Base-by-base conservation (phyloP, 2,888 invertebrate genomes). In the Oxytorus armatus region DNA sequence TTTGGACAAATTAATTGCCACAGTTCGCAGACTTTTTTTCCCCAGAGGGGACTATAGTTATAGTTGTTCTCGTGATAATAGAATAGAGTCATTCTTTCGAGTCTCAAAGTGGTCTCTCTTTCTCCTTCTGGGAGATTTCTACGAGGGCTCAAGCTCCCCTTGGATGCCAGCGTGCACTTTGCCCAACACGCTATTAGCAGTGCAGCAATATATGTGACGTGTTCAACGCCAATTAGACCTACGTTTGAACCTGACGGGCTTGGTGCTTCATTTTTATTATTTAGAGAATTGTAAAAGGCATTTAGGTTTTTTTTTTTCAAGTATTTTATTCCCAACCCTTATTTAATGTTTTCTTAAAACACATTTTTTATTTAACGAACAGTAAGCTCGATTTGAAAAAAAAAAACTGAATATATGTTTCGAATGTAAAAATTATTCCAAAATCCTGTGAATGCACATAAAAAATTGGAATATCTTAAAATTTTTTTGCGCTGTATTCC, bases 101-200 rank as follows among this genome's bases (percentile, higher is more conserved):
- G 63, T 65, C 57, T 57, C 44, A n/a, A 33, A 49, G 49, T 68
- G 68, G 25, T 39, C 51, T 36, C 36, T 36, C 18, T 39, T 0
- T 23, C 21, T 49, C 73, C 51, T 68, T 36, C 42, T 55, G 63
- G 55, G 42, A 65, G 39, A 47, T 74, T 47, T 57, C 39, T 16
- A 55, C 61, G 10, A 69, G 63, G 42, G 55, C 36, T 49, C 63
- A 29, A 63, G 63, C 55, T 68, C 39, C 63, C 68, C 49, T 69
- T 74, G 69, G 63, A 69, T 44, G 63, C 29, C 49, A 51, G 69
- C 57, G 63, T 51, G 69, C 69, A 69, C 51, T 70, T 65, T 75
- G 59, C 36, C 42, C 69, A 66, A 66, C 65, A 59, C 42, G 59
- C 63, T 74, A 69, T 70, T 66, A 70, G 57, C 53, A 66, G 65